A percentile compares a stretch with the other conserved stretches of the same genome.
These are phyloP conservation scores for Vultur gryphus DNA, from an alignment of 2,797 vertebrate genomes.

Conservation along the genomic window DNA sequence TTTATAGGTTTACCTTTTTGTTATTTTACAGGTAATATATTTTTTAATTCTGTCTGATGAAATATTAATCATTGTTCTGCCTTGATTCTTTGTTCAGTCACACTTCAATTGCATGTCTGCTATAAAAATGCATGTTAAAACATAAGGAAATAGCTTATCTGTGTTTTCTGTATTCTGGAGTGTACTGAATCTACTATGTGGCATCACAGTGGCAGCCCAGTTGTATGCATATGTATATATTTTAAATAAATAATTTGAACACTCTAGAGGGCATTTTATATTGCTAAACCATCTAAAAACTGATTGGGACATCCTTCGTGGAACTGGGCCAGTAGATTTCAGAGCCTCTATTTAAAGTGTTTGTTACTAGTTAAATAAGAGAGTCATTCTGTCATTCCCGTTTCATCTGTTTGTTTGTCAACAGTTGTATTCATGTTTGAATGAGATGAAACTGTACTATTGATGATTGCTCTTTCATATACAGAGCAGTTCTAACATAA, in stretches of 20 bases:
- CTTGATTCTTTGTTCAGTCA: not conserved
- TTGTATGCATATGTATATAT: not conserved
- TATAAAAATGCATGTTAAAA: not conserved
- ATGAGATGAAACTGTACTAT: constrained; percentile 24
- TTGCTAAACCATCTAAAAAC: constrained; percentile 36
- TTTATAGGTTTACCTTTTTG: not conserved
- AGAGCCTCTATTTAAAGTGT: constrained; percentile 58
- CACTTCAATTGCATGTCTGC: not conserved
- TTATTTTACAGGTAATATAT: not conserved
- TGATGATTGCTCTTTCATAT: constrained; percentile 29
- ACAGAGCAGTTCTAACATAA: constrained; percentile 32
- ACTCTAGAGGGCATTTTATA: constrained; percentile 60
- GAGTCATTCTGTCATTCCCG: constrained; percentile 38
- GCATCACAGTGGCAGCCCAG: constrained; percentile 38
- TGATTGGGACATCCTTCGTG: constrained; percentile 24
- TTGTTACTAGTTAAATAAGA: constrained; percentile 61
- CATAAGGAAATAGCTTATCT: not conserved
- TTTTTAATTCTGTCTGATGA: not conserved
- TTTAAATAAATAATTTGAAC: constrained; percentile 48
- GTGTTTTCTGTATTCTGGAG: not conserved
- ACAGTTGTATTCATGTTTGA: constrained; percentile 45
- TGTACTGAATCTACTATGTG: not conserved
- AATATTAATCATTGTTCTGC: not conserved
- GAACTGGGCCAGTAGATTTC: constrained; percentile 53
- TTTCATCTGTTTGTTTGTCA: constrained; percentile 63